Percentiles rank a stretch among this genome's conserved stretches.
These are phyloP conservation scores for Erebia aethiops DNA, from an alignment of 2,888 invertebrate genomes.

Conservation along the genomic window DNA sequence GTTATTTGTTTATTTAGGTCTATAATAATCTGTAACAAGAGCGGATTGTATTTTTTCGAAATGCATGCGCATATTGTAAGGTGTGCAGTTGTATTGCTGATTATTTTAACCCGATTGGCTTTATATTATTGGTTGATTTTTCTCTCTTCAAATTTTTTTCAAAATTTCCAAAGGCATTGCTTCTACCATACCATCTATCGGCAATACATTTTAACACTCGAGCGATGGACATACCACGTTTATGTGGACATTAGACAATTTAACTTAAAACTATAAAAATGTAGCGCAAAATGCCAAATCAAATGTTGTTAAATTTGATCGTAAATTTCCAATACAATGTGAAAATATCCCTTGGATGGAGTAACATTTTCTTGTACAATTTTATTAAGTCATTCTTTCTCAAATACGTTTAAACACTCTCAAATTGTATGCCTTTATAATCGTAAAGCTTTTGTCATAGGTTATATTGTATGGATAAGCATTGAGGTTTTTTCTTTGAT, in stretches of 20 bases:
- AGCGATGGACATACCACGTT: constrained; percentile 28
- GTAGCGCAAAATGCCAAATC: not conserved
- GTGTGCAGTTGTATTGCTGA: constrained; percentile 72
- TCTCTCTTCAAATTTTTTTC: constrained; percentile 47
- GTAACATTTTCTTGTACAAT: not conserved
- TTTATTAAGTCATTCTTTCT: not conserved
- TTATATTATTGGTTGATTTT: constrained; percentile 46
- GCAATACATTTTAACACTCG: constrained; percentile 69
- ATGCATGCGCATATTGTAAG: constrained; percentile 51
- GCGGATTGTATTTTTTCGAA: constrained; percentile 34
- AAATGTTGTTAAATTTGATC: not conserved
- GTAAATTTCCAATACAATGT: not conserved
- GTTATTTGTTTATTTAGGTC: constrained; percentile 26
- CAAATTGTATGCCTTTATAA: too few species aligned
- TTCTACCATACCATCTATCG: constrained; percentile 66
- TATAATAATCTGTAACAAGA: constrained; percentile 17
- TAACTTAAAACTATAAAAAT: not conserved
- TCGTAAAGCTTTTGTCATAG: too few species aligned
- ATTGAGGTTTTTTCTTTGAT: not conserved
- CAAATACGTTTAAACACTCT: too few species aligned
- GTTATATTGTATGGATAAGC: too few species aligned
- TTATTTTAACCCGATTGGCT: constrained; percentile 68
- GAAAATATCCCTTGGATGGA: not conserved
- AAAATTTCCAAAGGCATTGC: constrained; percentile 66
- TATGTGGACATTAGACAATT: constrained; percentile 22